These are phyloP conservation scores for Nephrocerus scutellatus DNA, from an alignment of 2,888 invertebrate genomes.

Conservation along the genomic window DNA sequence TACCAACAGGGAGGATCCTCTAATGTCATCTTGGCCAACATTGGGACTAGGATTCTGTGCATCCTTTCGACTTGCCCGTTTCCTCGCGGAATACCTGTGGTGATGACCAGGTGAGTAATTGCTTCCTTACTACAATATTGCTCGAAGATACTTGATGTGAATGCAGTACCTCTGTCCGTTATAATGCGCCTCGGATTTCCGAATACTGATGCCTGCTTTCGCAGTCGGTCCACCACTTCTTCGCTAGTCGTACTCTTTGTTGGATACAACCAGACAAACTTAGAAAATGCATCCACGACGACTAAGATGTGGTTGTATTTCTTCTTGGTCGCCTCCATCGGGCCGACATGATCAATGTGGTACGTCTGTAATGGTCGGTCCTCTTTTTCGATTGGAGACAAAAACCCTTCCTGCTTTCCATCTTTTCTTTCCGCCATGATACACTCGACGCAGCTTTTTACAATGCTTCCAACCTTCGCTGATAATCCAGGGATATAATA, in stretches of 20 bases:
- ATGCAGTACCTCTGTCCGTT: conserved; percentile 38
- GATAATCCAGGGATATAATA: conserved; percentile 25
- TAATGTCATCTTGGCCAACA: conserved; percentile 36
- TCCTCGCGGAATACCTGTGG: conserved; percentile 30
- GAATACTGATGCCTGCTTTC: conserved; percentile 12
- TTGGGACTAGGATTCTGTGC: conserved; percentile 31
- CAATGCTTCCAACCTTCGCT: conserved; percentile 8
- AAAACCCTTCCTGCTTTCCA: conserved; percentile 34
- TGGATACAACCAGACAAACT: conserved; percentile 37
- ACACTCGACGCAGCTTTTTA: conserved; percentile 18
- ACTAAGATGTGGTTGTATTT: conserved; percentile 36
- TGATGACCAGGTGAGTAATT: conserved; percentile 28
- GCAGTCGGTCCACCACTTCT: conserved; percentile 31
- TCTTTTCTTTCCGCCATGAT: conserved; percentile 22
- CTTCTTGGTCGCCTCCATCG: conserved; percentile 30
- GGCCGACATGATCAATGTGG: conserved; percentile 39
- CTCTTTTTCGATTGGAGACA: conserved; percentile 32
- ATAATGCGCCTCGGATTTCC: conserved; percentile 32
- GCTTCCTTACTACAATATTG: conserved; percentile 31
- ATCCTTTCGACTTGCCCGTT: conserved; percentile 38
- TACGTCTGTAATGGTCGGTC: conserved; percentile 29
- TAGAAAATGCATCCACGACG: conserved; percentile 34
- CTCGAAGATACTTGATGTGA: conserved; percentile 36
- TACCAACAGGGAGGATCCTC: conserved; percentile 29
- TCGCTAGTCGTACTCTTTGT: conserved; percentile 24